These are phyloP conservation scores for Neolamprologus kungweensis DNA, from an alignment of 2,113 vertebrate species.

Conservation along the genomic window DNA sequence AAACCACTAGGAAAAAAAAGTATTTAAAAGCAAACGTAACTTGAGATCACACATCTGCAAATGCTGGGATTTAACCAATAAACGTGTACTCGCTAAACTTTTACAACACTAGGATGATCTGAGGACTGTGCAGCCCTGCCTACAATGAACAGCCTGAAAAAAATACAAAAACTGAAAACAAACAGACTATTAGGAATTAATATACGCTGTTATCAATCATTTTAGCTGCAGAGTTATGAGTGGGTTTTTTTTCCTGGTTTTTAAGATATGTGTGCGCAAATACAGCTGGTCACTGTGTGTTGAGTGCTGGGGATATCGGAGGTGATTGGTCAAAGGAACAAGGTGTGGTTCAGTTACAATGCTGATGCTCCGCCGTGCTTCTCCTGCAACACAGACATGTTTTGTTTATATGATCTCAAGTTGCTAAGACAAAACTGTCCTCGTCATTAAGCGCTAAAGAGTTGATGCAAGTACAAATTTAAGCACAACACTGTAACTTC, in stretches of 20 bases:
- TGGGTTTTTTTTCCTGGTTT: fast-evolving
- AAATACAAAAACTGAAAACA: neutral
- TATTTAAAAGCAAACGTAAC: slow-evolving; percentile 39
- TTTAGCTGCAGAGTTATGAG: slow-evolving; percentile 3
- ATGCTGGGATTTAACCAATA: neutral
- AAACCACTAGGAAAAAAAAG: slow-evolving; percentile 49
- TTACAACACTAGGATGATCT: neutral
- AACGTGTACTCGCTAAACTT: neutral
- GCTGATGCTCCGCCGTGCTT: slow-evolving; percentile 51
- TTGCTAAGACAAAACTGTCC: neutral
- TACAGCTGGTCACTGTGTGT: slow-evolving; percentile 5
- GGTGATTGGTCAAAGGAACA: neutral
- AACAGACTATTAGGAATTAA: neutral
- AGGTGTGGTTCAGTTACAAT: slow-evolving; percentile 45
- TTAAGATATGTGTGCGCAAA: slow-evolving; percentile 11
- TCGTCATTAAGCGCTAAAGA: neutral
- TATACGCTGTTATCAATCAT: neutral
- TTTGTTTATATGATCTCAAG: neutral
- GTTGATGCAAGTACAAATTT: neutral
- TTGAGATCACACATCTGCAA: slow-evolving; percentile 23
- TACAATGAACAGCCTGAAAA: neutral
- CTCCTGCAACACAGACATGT: slow-evolving; percentile 45
- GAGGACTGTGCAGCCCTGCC: neutral
- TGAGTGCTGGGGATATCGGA: neutral
- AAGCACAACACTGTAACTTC: neutral